A percentile compares a stretch with the other conserved stretches of the same genome.
phyloP scores from a whole-genome alignment of 2,888 invertebrate species.

The Tortricodes alternella region DNA sequence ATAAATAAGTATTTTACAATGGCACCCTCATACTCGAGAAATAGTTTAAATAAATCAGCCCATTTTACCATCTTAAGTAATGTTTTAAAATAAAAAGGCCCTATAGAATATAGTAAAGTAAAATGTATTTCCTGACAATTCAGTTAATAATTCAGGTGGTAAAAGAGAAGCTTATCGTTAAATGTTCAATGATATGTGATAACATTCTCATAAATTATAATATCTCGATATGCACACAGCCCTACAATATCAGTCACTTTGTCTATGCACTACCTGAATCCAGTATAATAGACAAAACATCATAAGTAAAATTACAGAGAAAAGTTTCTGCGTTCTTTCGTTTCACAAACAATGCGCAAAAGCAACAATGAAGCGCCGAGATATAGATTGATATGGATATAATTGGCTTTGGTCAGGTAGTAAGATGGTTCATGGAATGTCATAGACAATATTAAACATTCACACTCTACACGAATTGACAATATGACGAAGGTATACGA shows the following conservation, averaged over 20 bases:
- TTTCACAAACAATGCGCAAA: background rate
- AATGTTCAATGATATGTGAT: background rate
- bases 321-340: background rate
- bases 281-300: background rate
- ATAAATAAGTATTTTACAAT: conserved; percentile 40
- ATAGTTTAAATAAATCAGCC: background rate
- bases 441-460: conserved; percentile 25
- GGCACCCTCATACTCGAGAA: conserved; percentile 34
- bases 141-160: conserved; percentile 4
- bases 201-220: background rate
- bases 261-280: conserved; percentile 28
- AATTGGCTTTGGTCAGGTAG: conserved; percentile 5
- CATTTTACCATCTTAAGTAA: background rate
- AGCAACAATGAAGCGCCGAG: background rate
- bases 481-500: conserved; percentile 8
- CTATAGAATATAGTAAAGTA: background rate
- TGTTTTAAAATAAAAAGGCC: background rate
- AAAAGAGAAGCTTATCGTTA: background rate
- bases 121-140: background rate
- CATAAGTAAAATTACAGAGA: background rate
- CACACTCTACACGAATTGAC: conserved; percentile 19
- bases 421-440: conserved; percentile 13
- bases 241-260: conserved; percentile 40
- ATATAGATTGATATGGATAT: no score
- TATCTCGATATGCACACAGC: conserved; percentile 44